These are phyloP conservation scores for Anser brachyrhynchus DNA, from an alignment of 2,113 vertebrate species.

Conservation along the genomic window DNA sequence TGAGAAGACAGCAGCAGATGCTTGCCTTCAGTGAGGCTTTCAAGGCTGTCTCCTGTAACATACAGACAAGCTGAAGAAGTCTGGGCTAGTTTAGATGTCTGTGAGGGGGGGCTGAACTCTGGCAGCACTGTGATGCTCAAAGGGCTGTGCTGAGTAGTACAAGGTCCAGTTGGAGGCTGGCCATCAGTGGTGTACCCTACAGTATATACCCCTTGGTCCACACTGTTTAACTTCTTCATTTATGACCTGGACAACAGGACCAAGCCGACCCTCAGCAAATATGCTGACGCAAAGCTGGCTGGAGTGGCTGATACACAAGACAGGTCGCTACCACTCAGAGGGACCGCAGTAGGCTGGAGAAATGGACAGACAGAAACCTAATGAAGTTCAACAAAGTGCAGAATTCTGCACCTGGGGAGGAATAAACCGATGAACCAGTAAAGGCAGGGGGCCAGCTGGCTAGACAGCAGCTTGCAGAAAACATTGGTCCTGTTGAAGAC, in stretches of 20 bases:
- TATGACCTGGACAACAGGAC: background rate
- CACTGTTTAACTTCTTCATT: background rate
- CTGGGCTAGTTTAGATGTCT: background rate
- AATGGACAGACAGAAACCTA: background rate
- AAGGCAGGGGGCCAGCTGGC: background rate
- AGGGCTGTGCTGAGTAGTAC: rapidly evolving
- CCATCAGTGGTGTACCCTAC: background rate
- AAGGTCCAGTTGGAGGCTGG: background rate
- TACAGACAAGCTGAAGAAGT: background rate
- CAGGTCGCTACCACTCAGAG: background rate
- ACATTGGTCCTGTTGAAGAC: background rate
- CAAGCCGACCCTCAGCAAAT: background rate
- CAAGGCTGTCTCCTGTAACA: background rate
- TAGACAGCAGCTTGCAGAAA: background rate
- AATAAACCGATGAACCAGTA: background rate
- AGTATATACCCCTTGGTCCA: background rate
- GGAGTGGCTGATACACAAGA: background rate
- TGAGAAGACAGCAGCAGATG: background rate
- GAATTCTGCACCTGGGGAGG: background rate
- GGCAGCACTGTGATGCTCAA: background rate
- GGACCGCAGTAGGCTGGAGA: too few species aligned
- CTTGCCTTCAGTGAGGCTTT: background rate
- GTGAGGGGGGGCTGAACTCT: background rate
- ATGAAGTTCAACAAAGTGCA: background rate
- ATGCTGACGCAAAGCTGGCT: background rate